Conservation (phyloP, 2,888 invertebrate genomes). For the Patella ulyssiponensis region DNA sequence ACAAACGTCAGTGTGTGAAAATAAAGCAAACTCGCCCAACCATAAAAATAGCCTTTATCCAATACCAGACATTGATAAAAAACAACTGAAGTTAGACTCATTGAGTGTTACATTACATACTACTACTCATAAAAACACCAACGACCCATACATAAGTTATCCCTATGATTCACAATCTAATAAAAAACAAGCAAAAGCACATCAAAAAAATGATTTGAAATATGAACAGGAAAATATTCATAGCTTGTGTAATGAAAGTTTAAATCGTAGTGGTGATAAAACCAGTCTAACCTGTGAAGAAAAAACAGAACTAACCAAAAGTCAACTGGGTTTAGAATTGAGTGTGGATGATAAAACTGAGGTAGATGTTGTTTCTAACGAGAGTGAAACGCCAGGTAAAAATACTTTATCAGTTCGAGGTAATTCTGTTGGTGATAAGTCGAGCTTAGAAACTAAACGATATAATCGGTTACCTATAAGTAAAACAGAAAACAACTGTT, state of each 20-base stretch:
- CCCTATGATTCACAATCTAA: background rate
- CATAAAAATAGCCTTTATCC: background rate
- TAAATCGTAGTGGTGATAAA: background rate
- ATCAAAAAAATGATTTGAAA: background rate
- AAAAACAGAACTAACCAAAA: background rate
- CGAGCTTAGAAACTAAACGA: background rate
- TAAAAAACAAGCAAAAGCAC: background rate
- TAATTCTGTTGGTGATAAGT: background rate
- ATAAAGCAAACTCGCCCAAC: background rate
- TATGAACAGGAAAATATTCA: background rate
- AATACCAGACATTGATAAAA: background rate
- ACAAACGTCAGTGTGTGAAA: background rate
- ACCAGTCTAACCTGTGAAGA: background rate
- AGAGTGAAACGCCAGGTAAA: background rate
- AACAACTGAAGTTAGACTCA: background rate
- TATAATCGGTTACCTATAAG: background rate
- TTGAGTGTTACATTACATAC: background rate
- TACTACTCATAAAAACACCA: background rate
- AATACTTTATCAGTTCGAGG: background rate
- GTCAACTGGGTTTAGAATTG: slow-evolving; percentile 6
- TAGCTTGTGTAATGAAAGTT: background rate
- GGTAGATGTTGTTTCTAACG: no score
- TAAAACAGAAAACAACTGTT: background rate
- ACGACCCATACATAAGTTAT: background rate
- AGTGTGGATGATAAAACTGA: background rate